phyloP scores from a whole-genome alignment of 2,797 vertebrate species.

The Ficedula albicollis region DNA sequence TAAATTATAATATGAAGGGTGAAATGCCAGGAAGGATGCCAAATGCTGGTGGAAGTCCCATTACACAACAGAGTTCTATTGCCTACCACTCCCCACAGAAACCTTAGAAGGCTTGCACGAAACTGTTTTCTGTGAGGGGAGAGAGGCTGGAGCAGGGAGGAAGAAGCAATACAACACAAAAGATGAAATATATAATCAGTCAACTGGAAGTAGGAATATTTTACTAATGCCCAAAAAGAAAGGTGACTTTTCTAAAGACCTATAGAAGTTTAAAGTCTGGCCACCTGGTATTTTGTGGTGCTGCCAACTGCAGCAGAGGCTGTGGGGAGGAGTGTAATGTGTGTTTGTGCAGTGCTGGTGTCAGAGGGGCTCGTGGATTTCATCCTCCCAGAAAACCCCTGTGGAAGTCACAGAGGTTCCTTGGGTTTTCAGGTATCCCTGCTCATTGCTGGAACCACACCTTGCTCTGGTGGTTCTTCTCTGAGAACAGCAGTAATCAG shows the following conservation, averaged over 20 bases:
- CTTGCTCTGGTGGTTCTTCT: background rate
- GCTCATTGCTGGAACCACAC: background rate
- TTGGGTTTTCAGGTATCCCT: background rate
- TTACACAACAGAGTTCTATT: slow-evolving; percentile 71
- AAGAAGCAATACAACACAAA: slow-evolving; percentile 31
- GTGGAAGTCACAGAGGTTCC: background rate
- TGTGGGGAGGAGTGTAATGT: background rate
- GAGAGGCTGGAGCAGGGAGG: background rate
- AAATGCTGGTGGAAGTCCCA: slow-evolving; percentile 74
- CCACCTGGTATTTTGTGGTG: background rate
- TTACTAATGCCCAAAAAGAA: slow-evolving; percentile 55
- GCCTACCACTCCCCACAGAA: slow-evolving; percentile 68
- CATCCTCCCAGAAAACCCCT: background rate
- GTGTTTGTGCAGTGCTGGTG: background rate
- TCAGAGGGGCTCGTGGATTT: background rate
- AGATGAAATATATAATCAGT: slow-evolving; percentile 66
- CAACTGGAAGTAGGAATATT: slow-evolving; percentile 57
- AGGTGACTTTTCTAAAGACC: slow-evolving; percentile 60
- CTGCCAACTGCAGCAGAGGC: background rate
- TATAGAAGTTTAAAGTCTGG: background rate
- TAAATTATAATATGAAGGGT: slow-evolving; percentile 77
- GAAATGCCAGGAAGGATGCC: slow-evolving; percentile 70
- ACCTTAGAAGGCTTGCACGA: slow-evolving; percentile 35
- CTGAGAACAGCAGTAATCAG: background rate
- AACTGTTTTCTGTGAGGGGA: background rate